Base-by-base conservation (phyloP, 2,113 vertebrate genomes). In the Lampris incognitus region DNA sequence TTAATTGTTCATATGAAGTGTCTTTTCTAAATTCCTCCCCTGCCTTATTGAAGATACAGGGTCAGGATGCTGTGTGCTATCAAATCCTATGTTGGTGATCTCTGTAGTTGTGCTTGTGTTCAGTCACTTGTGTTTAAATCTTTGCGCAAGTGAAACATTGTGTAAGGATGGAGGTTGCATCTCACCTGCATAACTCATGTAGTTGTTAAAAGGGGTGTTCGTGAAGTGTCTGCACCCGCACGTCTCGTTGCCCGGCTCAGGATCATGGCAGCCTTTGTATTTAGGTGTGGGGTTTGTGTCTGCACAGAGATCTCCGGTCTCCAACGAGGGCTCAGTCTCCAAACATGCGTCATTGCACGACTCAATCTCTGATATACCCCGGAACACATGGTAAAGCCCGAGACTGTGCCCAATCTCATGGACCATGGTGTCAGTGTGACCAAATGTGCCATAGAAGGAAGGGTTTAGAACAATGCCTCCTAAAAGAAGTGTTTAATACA, bases 111-210 rank as follows among this genome's bases (percentile, higher is more conserved):
- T 70, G 66, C 51, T 66, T 13, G 60, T 46, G 46, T 78, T 44
- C 39, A 39, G 36, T 52, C 5, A 24, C 48, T 3, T 61, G 66
- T 61, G 71, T 59, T 65, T 44, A 68, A 57, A 92, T 89, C 93
- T 0, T 95, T 94, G 78, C 93, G 93, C 91, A 50, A 64, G 55
- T 61, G 51, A 78, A 44, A 48, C 48, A 63, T 58, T 84, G 60
- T 8, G 59, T 46, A 13, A 6, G 46, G 39, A 42, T 1, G 48
- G 11, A 62, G 38, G 37, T 13, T 55, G 36, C 3, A 1, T 37
- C 91, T 87, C 92, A 99, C 98, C 98, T 96, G 98, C 95, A 0
- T 99, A 99, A 86, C 98, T 99, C 98, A 99, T 99, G 93, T 97
- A 99, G 92, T 99, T 99, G 88, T 96, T 98, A 91, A 94, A 99